Evolutionary conservation across 35 echinoderm and acorn worm species (phyloP).

Genomic region (Holothuria glaberrima): DNA sequence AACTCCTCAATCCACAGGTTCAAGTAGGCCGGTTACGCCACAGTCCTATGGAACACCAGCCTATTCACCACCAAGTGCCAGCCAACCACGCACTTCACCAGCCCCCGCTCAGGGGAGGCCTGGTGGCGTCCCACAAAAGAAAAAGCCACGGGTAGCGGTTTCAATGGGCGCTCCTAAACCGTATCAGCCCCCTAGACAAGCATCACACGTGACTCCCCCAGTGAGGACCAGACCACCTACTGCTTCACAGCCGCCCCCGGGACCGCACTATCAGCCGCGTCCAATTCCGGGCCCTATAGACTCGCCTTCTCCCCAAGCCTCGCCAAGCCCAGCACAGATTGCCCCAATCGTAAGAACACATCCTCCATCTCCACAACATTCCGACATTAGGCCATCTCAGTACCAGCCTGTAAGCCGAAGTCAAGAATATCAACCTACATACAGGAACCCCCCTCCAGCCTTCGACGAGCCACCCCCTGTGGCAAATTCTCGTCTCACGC

Average conservation of each 20-base stretch:
- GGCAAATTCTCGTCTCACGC: not conserved
- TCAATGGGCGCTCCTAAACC: constrained; percentile 34
- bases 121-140: constrained; percentile 23
- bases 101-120: not conserved
- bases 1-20: not conserved
- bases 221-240: constrained; percentile 17
- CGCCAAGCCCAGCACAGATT: not conserved
- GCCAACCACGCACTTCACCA: constrained; percentile 24
- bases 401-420: not conserved
- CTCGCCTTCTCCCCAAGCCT: not conserved
- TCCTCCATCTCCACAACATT: constrained; percentile 24
- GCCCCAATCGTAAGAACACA: not conserved
- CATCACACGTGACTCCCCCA: constrained; percentile 24
- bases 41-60: not conserved
- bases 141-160: constrained; percentile 29
- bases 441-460: not conserved
- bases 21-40: not conserved
- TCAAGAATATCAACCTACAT: not conserved
- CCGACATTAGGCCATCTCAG: not conserved
- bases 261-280: not conserved
- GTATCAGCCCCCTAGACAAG: constrained; percentile 38
- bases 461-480: not conserved
- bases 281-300: not conserved
- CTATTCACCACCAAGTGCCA: constrained; percentile 10
- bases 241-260: constrained; percentile 42